Base-by-base conservation (phyloP, 1,140 invertebrate genomes). In the Camponotus pennsylvanicus region DNA sequence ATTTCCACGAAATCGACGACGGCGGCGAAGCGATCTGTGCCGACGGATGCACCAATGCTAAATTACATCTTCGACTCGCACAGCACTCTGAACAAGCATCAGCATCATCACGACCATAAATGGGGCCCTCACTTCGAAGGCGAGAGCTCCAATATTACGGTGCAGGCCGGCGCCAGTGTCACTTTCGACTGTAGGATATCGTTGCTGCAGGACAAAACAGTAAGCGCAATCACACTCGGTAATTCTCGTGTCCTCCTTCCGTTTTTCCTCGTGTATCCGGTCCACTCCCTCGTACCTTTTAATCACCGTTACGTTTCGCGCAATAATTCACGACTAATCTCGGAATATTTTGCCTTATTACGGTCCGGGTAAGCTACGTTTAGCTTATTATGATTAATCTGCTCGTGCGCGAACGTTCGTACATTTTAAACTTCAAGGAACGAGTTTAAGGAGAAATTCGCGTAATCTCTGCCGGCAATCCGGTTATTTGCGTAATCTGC, bases 151-250 rank as follows among this genome's bases (percentile, higher is more conserved):
- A 98, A 97, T 92, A 96, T 98, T 78, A 98, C 97, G 1, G 97
- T 97, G n/a, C 97, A 98, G 87, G 96, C 97, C 67, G 97, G 97
- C 9, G 97, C 97, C 73, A 97, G 97, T 63, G 97, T 97, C 63
- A 97, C 97, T 91, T 96, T 98, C 84, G 97, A 98, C 94, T 98
- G 98, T 94, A 96, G 97, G 92, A 98, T 98, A 92, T 97, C 97
- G 88, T 95, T 98, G 82, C 95, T 98, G 27, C 97, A 98, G 92
- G 97, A 98, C 95, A 98, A 98, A 96, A 98, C 97, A 94, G 98
- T 98, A 93, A 97, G 97, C 95, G 37, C 57, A 57, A 61, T 34
- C n/a, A 40, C 13, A 69, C 67, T 75, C 32, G 57, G 40, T 83
- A 69, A 83, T 73, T 27, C 18, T 34, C 27, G 67, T 73, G 61